Percentiles rank a stretch among this genome's conserved stretches.
These are phyloP conservation scores for Perca fluviatilis DNA, from an alignment of 2,113 vertebrate species.

Conservation along the genomic window DNA sequence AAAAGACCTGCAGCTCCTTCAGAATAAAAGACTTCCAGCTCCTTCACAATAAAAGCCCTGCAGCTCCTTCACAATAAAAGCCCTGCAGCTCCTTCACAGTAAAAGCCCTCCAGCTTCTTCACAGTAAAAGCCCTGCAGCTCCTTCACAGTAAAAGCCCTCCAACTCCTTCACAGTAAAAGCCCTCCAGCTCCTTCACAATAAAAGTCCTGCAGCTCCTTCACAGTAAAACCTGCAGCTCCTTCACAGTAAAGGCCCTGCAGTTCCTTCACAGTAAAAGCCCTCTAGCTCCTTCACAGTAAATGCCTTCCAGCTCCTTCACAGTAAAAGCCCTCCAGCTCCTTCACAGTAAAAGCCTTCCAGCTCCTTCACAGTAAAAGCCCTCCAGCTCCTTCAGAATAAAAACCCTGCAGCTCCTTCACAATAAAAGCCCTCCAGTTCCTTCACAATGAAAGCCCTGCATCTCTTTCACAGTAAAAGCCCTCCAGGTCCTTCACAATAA, in stretches of 20 bases:
- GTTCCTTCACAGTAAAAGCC: background rate
- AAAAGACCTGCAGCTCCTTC: background rate
- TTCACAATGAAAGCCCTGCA: background rate
- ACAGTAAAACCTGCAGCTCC: too few relatives aligned
- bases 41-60: too few relatives aligned
- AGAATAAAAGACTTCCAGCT: background rate
- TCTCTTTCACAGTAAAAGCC: background rate
- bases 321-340: background rate
- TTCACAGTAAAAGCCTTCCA: background rate
- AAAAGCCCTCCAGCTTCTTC: too few relatives aligned
- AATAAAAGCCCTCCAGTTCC: background rate
- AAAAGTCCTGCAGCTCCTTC: too few relatives aligned
- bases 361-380: background rate
- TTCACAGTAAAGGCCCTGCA: too few relatives aligned
- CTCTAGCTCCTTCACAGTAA: background rate
- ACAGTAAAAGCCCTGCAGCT: too few relatives aligned
- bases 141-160: too few relatives aligned
- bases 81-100: too few relatives aligned
- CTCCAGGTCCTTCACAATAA: background rate
- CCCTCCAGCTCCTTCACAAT: too few relatives aligned
- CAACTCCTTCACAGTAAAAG: too few relatives aligned
- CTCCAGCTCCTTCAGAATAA: background rate
- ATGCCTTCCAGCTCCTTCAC: background rate
- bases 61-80: too few relatives aligned
- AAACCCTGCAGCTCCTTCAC: background rate